A percentile compares a stretch with the other conserved stretches of the same genome.
Conservation (phyloP, 2,797 vertebrate species). For the Spea hammondii region DNA sequence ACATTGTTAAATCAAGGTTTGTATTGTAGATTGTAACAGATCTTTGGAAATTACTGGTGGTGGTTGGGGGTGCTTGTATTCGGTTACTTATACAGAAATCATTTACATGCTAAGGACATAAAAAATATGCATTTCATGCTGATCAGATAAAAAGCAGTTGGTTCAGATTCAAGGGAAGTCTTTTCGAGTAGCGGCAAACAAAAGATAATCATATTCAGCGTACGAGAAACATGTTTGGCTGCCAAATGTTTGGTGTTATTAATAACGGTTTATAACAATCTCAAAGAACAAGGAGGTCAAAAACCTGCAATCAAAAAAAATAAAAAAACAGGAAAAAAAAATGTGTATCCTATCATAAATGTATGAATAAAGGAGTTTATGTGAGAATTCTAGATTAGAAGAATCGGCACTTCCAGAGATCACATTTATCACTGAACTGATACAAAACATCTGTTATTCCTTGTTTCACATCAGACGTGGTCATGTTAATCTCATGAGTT, state of each 20-base stretch:
- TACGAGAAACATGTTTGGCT: conserved; percentile 52
- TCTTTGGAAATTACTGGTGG: neutral
- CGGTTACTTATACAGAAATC: conserved; percentile 59
- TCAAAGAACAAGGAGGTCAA: neutral
- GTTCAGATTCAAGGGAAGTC: conserved; percentile 55
- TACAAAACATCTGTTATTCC: too few relatives aligned
- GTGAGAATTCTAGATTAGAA: too few relatives aligned
- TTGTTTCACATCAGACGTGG: too few relatives aligned
- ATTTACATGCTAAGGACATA: conserved; percentile 30
- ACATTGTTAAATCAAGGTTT: neutral
- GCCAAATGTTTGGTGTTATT: conserved; percentile 63
- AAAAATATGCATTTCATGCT: conserved; percentile 32
- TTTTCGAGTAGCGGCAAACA: conserved; percentile 64
- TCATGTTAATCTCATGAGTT: too few relatives aligned
- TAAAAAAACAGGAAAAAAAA: neutral
- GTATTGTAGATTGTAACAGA: neutral
- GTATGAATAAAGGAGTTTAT: too few relatives aligned
- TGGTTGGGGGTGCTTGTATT: conserved; percentile 32
- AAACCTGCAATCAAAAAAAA: neutral
- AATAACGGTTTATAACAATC: conserved; percentile 60
- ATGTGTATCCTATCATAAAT: neutral
- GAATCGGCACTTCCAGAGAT: too few relatives aligned
- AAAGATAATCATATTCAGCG: conserved; percentile 60
- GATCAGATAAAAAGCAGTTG: conserved; percentile 49
- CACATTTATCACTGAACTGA: too few relatives aligned